Conservation (phyloP, 2,797 vertebrate species). For the Euphonia xanthogaster region DNA sequence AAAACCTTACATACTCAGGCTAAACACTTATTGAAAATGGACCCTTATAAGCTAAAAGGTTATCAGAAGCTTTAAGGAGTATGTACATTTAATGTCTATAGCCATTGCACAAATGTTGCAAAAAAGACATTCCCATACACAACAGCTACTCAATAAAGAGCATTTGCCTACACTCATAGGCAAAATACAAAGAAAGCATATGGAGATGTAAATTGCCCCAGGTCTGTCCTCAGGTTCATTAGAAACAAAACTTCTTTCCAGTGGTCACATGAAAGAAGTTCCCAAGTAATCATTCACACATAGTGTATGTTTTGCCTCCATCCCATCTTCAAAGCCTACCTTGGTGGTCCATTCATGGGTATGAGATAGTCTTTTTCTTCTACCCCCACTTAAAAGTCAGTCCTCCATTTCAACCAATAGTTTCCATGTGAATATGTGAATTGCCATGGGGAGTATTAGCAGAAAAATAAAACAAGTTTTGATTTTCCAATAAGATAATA, state of each 20-base stretch:
- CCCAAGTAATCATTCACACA: background rate
- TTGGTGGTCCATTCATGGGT: background rate
- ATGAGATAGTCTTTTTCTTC: background rate
- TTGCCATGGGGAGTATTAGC: background rate
- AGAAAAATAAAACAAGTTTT: conserved; percentile 32
- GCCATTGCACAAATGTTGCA: background rate
- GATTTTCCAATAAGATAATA: conserved; percentile 51
- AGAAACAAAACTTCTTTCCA: background rate
- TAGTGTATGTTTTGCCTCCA: background rate
- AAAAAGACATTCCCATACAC: background rate
- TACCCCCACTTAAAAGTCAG: background rate
- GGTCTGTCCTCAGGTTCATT: background rate
- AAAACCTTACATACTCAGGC: background rate
- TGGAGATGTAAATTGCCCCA: background rate
- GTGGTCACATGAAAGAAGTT: background rate
- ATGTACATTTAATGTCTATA: background rate
- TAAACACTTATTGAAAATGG: background rate
- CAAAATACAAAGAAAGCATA: background rate
- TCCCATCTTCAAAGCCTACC: background rate
- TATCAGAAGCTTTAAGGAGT: background rate
- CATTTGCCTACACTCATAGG: background rate
- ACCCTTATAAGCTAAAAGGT: background rate
- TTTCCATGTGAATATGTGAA: conserved; percentile 41
- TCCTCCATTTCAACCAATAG: background rate
- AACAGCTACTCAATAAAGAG: background rate